Conservation (phyloP, 2,888 invertebrate genomes). For the Zaprionus bogoriensis region DNA sequence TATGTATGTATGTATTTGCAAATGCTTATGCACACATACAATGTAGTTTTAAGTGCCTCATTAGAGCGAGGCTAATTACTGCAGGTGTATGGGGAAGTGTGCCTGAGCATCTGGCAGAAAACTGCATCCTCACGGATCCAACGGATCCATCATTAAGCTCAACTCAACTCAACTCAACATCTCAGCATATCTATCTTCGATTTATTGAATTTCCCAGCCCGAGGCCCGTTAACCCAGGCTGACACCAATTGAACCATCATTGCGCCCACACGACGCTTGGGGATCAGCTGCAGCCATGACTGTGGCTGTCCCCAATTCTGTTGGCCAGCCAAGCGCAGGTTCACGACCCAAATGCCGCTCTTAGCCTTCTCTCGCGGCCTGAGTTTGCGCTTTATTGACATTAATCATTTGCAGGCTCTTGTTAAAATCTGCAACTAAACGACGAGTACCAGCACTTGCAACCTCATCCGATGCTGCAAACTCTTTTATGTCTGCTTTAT, state of each 20-base stretch:
- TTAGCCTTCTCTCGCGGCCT: conserved; percentile 41
- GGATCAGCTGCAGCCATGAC: conserved; percentile 37
- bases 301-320: conserved; percentile 58
- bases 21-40: not conserved
- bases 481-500: conserved; percentile 42
- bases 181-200: conserved; percentile 36
- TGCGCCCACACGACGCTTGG: conserved; percentile 62
- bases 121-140: conserved; percentile 38
- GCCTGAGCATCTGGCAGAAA: conserved; percentile 20
- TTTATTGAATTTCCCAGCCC: conserved; percentile 38
- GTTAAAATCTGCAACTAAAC: conserved; percentile 69
- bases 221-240: conserved; percentile 25
- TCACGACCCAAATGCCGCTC: conserved; percentile 64
- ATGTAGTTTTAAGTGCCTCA: conserved; percentile 44
- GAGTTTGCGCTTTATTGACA: conserved; percentile 67
- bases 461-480: conserved; percentile 31
- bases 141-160: conserved; percentile 27
- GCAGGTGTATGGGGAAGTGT: conserved; percentile 41
- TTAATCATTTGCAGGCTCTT: conserved; percentile 73
- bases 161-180: conserved; percentile 28
- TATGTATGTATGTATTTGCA: conserved; percentile 1
- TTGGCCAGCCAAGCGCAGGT: conserved; percentile 43
- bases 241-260: conserved; percentile 59
- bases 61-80: conserved; percentile 55
- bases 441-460: conserved; percentile 20